phyloP scores from a whole-genome alignment of 2,113 vertebrate species.

The Lontra canadensis region DNA sequence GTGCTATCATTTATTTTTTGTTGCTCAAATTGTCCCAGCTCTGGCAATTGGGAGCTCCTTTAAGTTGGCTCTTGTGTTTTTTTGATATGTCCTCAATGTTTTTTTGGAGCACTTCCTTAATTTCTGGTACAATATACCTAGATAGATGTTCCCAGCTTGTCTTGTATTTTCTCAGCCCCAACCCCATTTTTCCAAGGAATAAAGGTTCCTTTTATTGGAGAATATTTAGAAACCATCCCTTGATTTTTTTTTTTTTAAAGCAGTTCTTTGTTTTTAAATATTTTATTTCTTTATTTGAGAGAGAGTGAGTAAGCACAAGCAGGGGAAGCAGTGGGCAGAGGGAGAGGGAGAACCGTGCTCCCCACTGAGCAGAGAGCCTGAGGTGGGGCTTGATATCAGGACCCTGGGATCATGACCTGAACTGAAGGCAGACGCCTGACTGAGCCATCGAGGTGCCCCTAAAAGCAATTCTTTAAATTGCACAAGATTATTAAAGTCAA shows the following conservation, averaged over 20 bases:
- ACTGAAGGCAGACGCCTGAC: too few species aligned
- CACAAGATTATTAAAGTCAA: neutral
- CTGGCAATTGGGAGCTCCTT: neutral
- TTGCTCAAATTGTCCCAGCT: neutral
- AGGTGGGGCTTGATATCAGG: too few species aligned
- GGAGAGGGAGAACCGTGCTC: too few species aligned
- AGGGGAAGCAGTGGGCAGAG: too few species aligned
- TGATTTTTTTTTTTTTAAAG: neutral
- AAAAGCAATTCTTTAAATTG: neutral
- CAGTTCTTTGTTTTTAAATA: neutral
- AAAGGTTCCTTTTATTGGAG: neutral
- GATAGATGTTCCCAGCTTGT: neutral
- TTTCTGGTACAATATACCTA: neutral
- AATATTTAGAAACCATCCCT: conserved; percentile 2
- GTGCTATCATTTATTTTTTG: conserved; percentile 21
- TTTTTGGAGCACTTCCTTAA: neutral
- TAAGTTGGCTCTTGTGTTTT: neutral
- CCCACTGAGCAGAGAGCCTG: too few species aligned
- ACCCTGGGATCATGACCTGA: too few species aligned
- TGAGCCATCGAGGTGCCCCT: too few species aligned
- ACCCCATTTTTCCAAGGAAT: neutral
- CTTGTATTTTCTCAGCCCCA: neutral
- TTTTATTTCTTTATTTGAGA: too few species aligned
- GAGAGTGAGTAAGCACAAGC: too few species aligned
- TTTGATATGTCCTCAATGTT: neutral